Conservation (phyloP, 2,888 invertebrate genomes). For the Stegophylla sp. region DNA sequence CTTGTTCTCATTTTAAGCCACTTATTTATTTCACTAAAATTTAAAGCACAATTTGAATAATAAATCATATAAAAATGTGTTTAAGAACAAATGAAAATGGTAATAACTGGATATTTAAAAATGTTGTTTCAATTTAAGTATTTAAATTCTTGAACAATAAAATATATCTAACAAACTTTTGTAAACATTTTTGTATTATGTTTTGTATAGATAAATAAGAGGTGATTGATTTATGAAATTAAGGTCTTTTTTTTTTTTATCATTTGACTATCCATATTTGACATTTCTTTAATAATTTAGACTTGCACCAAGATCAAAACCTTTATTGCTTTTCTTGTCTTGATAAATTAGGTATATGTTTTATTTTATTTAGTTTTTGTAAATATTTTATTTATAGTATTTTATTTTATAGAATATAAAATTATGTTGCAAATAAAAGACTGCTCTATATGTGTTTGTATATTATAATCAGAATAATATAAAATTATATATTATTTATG, state of each 20-base stretch:
- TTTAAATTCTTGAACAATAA: conserved; percentile 3
- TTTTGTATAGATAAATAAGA: conserved; percentile 51
- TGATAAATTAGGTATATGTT: conserved; percentile 30
- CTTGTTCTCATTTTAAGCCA: neutral
- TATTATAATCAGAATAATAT: conserved; percentile 29
- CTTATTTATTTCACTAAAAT: neutral
- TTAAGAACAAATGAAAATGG: neutral
- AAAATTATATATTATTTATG: conserved; percentile 29
- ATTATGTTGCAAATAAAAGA: conserved; percentile 33
- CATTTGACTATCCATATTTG: conserved; percentile 12
- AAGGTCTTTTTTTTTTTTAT: neutral
- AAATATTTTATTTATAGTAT: conserved; percentile 44
- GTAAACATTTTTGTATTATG: conserved; percentile 37
- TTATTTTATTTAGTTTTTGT: conserved; percentile 37
- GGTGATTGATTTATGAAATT: conserved; percentile 43
- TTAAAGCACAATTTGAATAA: neutral
- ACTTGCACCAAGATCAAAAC: conserved; percentile 17
- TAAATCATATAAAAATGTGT: neutral
- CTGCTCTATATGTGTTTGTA: neutral
- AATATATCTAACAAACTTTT: neutral
- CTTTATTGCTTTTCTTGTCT: conserved; percentile 36
- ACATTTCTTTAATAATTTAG: conserved; percentile 5
- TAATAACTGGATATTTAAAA: neutral
- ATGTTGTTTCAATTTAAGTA: conserved; percentile 7
- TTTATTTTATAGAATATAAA: conserved; percentile 52